Base-by-base conservation (phyloP, 2,888 invertebrate species). In the Eupithecia pulchellata region DNA sequence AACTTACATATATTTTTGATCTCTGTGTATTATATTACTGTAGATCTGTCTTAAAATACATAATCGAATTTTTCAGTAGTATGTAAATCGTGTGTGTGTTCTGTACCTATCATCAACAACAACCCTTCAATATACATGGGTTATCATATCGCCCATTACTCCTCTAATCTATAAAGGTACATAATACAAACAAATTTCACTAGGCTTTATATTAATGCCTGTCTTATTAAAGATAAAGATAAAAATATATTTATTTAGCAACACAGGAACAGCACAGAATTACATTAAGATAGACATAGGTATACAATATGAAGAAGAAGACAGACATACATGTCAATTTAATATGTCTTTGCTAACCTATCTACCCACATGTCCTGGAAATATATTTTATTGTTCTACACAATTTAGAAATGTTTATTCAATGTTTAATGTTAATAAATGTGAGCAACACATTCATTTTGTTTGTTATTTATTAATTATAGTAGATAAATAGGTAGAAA, bases 1-100 rank as follows among this genome's bases (percentile, higher is more conserved):
- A 47, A 42, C 42, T 14, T 42, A 42, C n/a, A 52, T 52, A 52
- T 52, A 52, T 52, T 52, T 52, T 52, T 25, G 11, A 52, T 52
- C 52, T 52, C 25, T 1, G 9, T 52, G 25, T 52, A 52, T 52
- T 52, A 52, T 52, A 52, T 1, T 25, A 52, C 4, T 13, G 2
- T 47, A 47, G 9, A 13, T 52, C 11, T 25, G 52, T 52, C 13
- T 13, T 25, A 11, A 13, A 25, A 52, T 25, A 52, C 20, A 3
- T 47, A 11, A 4, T 20, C 20, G 9, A 47, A 2, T 52, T 25
- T 52, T 4, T 25, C 25, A 25, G 52, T 25, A 52, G 4, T 25
- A 52, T 20, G 20, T 52, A 52, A 25, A 52, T 47, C 20, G 47
- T 47, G 11, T n/a, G 34, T 47, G 3, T 42, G 4, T n/a, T 39